These are phyloP conservation scores for Epizoanthus stellaris DNA, from an alignment of 92 coral and sea anemone genomes.

Conservation along the genomic window DNA sequence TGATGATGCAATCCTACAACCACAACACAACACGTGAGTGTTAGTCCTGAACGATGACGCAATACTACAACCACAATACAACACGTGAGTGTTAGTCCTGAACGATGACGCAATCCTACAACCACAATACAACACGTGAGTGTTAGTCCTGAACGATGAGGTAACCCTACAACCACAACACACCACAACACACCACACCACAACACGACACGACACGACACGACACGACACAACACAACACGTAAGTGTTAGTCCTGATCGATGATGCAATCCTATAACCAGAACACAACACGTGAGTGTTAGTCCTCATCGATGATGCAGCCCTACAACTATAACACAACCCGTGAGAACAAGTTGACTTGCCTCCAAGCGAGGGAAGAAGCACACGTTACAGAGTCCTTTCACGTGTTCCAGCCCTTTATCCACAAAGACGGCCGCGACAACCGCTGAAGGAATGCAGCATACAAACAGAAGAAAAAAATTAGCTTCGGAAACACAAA, in stretches of 20 bases:
- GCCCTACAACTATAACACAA: background rate
- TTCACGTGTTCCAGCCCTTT: conserved; percentile 92
- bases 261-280: too few species aligned
- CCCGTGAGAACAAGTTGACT: conserved; percentile 6
- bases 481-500: background rate
- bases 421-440: conserved; percentile 95
- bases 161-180: background rate
- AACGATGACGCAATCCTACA: too few species aligned
- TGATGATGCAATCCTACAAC: conserved; percentile 81
- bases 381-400: conserved; percentile 86
- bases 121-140: background rate
- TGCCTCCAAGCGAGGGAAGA: conserved; percentile 97
- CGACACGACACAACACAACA: background rate
- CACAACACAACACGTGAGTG: background rate
- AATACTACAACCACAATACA: too few species aligned
- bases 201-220: too few species aligned
- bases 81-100: too few species aligned
- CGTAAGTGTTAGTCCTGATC: too few species aligned
- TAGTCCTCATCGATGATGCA: background rate
- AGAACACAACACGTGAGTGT: background rate
- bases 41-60: too few species aligned
- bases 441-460: conserved; percentile 68
- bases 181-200: background rate
- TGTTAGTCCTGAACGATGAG: too few species aligned
- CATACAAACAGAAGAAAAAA: background rate